Conservation (phyloP, 2,888 invertebrate species). For the Pyrocoelia pectoralis region DNA sequence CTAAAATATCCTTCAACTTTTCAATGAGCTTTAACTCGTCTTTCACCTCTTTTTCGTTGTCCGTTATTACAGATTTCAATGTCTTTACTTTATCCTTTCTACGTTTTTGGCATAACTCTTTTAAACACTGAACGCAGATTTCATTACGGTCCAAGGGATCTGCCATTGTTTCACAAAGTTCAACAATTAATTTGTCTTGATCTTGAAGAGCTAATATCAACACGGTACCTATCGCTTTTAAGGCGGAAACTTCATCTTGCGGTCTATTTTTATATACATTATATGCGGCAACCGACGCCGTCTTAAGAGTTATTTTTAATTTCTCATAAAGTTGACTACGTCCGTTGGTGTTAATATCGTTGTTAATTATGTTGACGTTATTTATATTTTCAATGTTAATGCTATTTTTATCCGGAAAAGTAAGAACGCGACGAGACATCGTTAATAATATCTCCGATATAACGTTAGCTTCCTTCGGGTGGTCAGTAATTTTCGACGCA, state of each 20-base stretch:
- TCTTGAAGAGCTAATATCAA: conserved; percentile 51
- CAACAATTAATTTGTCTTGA: conserved; percentile 48
- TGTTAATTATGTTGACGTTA: conserved; percentile 45
- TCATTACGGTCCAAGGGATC: conserved; percentile 55
- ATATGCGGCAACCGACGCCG: conserved; percentile 56
- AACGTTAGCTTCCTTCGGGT: conserved; percentile 54
- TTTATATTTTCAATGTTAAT: conserved; percentile 57
- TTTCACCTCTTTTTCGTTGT: conserved; percentile 63
- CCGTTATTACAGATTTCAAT: conserved; percentile 65
- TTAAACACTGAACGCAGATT: conserved; percentile 53
- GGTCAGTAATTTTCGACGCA: conserved; percentile 52
- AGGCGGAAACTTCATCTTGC: conserved; percentile 56
- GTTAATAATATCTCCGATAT: conserved; percentile 57
- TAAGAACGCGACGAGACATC: conserved; percentile 54
- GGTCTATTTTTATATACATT: conserved; percentile 58
- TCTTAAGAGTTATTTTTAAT: conserved; percentile 56
- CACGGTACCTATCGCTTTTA: conserved; percentile 54
- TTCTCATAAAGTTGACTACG: conserved; percentile 28
- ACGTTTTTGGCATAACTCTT: conserved; percentile 61
- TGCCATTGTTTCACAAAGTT: conserved; percentile 53
- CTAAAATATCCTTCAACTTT: conserved; percentile 69
- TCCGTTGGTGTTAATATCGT: conserved; percentile 40
- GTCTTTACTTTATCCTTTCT: conserved; percentile 70
- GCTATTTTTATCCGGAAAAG: conserved; percentile 56
- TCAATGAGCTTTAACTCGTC: conserved; percentile 65